Evolutionary conservation across 1,140 invertebrate genomes (phyloP).

Genomic region (Tachypleus tridentatus): DNA sequence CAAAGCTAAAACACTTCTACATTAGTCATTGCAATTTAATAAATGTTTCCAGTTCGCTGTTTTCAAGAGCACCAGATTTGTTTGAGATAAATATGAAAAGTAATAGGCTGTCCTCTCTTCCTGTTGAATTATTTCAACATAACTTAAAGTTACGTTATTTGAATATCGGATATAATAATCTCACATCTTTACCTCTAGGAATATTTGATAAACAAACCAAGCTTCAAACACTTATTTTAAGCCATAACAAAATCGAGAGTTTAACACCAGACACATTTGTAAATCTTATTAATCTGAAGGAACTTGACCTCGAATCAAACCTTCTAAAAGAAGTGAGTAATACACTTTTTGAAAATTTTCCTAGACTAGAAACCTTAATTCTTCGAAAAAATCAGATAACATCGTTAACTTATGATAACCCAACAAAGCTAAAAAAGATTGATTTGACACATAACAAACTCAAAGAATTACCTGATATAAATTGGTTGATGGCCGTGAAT

Average conservation of each 20-base stretch:
- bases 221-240: slow-evolving; percentile 12
- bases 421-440: slow-evolving; percentile 12
- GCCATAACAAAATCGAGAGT: slow-evolving; percentile 14
- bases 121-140: slow-evolving; percentile 11
- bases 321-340: slow-evolving; percentile 14
- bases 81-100: slow-evolving; percentile 5
- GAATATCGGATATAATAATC: slow-evolving; percentile 63
- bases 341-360: background rate
- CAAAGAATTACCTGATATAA: slow-evolving; percentile 15
- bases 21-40: slow-evolving; percentile 20
- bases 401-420: slow-evolving; percentile 1
- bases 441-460: slow-evolving; percentile 17
- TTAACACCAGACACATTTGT: slow-evolving; percentile 15
- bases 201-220: slow-evolving; percentile 38
- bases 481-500: slow-evolving; percentile 21
- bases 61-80: slow-evolving; percentile 3
- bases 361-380: background rate
- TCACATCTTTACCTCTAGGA: slow-evolving; percentile 56
- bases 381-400: slow-evolving; percentile 4
- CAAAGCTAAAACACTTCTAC: slow-evolving; percentile 15
- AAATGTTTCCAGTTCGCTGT: slow-evolving; percentile 7
- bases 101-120: slow-evolving; percentile 11
- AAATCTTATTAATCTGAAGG: slow-evolving; percentile 18
- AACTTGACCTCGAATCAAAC: slow-evolving; percentile 19
- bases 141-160: slow-evolving; percentile 46